Base-by-base conservation (phyloP, 2,888 invertebrate species). In the Phasia obesa region DNA sequence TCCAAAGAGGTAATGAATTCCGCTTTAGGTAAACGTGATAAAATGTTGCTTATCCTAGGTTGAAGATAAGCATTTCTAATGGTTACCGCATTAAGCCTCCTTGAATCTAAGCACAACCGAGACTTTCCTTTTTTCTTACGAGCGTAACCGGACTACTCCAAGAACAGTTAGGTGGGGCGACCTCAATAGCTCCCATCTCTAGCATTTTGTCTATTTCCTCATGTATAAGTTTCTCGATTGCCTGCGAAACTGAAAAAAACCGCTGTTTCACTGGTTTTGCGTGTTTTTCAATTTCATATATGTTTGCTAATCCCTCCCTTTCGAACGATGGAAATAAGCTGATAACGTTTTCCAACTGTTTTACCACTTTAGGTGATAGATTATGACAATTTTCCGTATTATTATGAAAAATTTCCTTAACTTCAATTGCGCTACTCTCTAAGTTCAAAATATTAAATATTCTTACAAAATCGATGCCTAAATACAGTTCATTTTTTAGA, bases 21-120 rank as follows among this genome's bases (percentile, higher is more conserved):
- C 3, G 65, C 49, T 65, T 64, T 64, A 5, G 49, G 64, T 42
- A 64, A 49, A 27, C 49, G 27, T 11, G 64, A 47, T n/a, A 64
- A 64, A 19, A 64, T 64, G 19, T 57, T 80, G 67, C 59, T 67
- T 42, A 67, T 53, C 25, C 47, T n/a, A n/a, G n/a, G n/a, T n/a
- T n/a, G n/a, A n/a, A n/a, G n/a, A n/a, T n/a, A n/a, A n/a, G n/a
- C n/a, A n/a, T n/a, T n/a, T n/a, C n/a, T n/a, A n/a, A n/a, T n/a
- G n/a, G n/a, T n/a, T n/a, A n/a, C n/a, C n/a, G n/a, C n/a, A n/a
- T n/a, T n/a, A n/a, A n/a, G n/a, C n/a, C n/a, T n/a, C n/a, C n/a
- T n/a, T n/a, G n/a, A n/a, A n/a, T n/a, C n/a, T n/a, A n/a, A n/a
- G n/a, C n/a, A n/a, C n/a, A n/a, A n/a, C n/a, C n/a, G n/a, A n/a